Evolutionary conservation across 2,888 invertebrate species (phyloP), one percentile per base, ranked within the genome.

Genomic region (Chrysolina oricalcia): DNA sequence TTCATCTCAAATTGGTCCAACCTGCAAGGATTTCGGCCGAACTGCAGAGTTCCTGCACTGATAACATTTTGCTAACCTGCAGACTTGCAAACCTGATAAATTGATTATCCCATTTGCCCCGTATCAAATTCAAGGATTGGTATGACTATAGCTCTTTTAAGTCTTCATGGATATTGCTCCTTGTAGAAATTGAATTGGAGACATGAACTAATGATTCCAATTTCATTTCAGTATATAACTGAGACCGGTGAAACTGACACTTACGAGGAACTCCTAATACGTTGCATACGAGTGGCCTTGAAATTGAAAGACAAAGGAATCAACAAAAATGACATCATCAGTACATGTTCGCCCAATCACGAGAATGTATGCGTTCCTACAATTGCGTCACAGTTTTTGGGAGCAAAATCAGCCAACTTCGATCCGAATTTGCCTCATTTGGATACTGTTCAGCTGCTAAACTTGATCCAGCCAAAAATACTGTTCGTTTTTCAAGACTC

Each of bases 341-440:
- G 75, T 21, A 68, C 50, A 1, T 79, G 79, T 64, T 64, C 81
- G 0, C 41, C 70, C 19, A 79, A 79, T 40, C 77, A 76, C 11
- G 70, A 74, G 63, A 69, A 78, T 59, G 75, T 72, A 56, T 70
- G 65, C n/a, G 86, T 90, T 46, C 90, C 91, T 0, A 87, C 89
- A 69, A 88, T 91, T 53, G 90, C 91, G 0, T 87, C 89, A 0
- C 79, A 90, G 4, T 90, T 88, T 78, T 84, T 90, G 19, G 91
- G 91, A 4, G 85, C 82, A 2, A 83, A 80, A 21, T 66, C 84
- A 1, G 80, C 84, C 11, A 77, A 85, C 13, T 78, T 85, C 63
- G 86, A 88, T 74, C 85, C 85, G 1, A 78, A 77, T 0, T 74
- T 86, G 40, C 81, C 84, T 0, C 62, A 71, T 0, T 21, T 73